Percentiles rank a stretch among this genome's conserved stretches.
Conservation (phyloP, 2,797 vertebrate genomes). For the Microcaecilia unicolor region DNA sequence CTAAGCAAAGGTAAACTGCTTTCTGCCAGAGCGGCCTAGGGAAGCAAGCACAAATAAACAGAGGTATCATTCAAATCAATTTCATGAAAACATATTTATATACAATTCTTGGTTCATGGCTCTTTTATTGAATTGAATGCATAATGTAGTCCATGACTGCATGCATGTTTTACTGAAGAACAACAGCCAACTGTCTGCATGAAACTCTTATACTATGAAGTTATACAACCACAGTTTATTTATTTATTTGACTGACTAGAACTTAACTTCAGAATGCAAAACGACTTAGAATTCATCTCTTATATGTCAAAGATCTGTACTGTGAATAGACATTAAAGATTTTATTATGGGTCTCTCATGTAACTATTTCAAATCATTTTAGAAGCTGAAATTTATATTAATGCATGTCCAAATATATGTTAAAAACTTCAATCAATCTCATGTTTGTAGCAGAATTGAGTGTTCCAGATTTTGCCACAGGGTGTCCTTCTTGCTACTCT, state of each 20-base stretch:
- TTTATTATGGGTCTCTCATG: conserved; percentile 89
- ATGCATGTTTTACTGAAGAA: conserved; percentile 26
- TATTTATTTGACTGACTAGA: conserved; percentile 70
- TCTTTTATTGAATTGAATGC: conserved; percentile 24
- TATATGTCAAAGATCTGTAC: conserved; percentile 96
- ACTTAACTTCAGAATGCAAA: conserved; percentile 85
- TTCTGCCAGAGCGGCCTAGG: conserved; percentile 90
- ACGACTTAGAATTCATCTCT: conserved; percentile 87
- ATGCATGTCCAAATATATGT: conserved; percentile 89
- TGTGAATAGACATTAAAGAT: conserved; percentile 95
- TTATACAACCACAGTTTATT: conserved; percentile 46
- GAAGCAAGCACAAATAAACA: conserved; percentile 21
- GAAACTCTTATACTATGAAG: conserved; percentile 24
- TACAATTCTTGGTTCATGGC: conserved; percentile 6
- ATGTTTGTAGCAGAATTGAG: conserved; percentile 57
- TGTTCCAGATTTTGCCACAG: conserved; percentile 86
- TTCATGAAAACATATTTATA: neutral
- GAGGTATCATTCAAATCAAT: neutral
- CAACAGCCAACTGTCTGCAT: conserved; percentile 24
- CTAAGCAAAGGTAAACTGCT: conserved; percentile 93
- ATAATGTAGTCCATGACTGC: conserved; percentile 15
- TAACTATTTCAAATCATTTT: conserved; percentile 95
- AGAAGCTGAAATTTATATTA: conserved; percentile 98
- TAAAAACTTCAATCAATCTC: conserved; percentile 86
- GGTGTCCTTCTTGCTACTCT: conserved; percentile 92